A percentile compares a stretch with the other conserved stretches of the same genome.
Evolutionary conservation across 2,113 vertebrate genomes (phyloP).

Genomic region (Dipodomys merriami): DNA sequence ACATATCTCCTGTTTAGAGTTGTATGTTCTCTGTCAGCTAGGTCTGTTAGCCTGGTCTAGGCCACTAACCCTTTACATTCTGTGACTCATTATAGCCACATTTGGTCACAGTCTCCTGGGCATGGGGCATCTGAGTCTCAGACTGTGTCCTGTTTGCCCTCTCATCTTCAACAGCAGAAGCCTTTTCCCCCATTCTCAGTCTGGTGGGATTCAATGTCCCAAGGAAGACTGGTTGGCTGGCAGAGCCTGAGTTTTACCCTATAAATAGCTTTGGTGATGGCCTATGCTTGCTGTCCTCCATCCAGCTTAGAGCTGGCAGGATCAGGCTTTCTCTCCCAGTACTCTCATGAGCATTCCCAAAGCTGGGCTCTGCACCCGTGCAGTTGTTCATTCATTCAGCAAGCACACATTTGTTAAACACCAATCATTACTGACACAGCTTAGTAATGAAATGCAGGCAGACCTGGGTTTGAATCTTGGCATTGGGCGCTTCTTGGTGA

Average conservation of each 20-base stretch:
- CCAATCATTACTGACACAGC: neutral
- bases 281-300: conserved; percentile 22
- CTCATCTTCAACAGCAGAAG: conserved; percentile 5
- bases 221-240: conserved; percentile 24
- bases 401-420: conserved; percentile 9
- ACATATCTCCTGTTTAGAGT: conserved; percentile 8
- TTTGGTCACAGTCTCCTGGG: conserved; percentile 53
- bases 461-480: conserved; percentile 28
- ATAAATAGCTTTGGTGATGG: conserved; percentile 71
- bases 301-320: conserved; percentile 39
- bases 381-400: conserved; percentile 65
- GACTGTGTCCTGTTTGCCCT: neutral
- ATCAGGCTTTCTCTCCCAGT: neutral
- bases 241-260: conserved; percentile 35
- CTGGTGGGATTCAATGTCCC: conserved; percentile 49
- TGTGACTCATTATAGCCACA: neutral
- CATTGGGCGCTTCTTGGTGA: conserved; percentile 16
- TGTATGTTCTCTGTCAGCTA: neutral
- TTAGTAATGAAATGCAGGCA: neutral
- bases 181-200: conserved; percentile 3
- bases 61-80: conserved; percentile 10
- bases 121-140: conserved; percentile 33
- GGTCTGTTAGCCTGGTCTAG: neutral
- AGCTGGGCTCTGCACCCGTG: conserved; percentile 25
- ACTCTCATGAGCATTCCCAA: conserved; percentile 15